Conservation (phyloP, 1,140 invertebrate genomes). For the Hermatobates lingyangjiaoensis region DNA sequence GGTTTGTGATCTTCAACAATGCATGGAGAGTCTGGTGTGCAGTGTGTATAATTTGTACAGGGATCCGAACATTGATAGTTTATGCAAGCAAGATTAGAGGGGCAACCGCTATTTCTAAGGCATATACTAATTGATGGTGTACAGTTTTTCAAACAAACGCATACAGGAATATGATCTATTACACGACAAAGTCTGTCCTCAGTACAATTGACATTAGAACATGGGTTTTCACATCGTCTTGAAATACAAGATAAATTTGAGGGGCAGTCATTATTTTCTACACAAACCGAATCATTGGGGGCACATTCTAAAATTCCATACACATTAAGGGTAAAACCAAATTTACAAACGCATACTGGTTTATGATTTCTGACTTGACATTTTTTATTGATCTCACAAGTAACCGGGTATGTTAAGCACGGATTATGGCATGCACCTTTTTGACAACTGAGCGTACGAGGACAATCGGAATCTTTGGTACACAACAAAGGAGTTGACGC, state of each 20-base stretch:
- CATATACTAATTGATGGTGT: constrained; percentile 70
- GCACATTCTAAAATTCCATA: constrained; percentile 64
- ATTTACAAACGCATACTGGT: constrained; percentile 71
- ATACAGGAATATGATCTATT: constrained; percentile 62
- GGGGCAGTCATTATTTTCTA: constrained; percentile 61
- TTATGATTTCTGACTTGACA: constrained; percentile 71
- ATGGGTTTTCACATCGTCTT: constrained; percentile 67
- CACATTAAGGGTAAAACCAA: constrained; percentile 69
- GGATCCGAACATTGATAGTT: constrained; percentile 80
- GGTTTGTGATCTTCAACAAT: constrained; percentile 81
- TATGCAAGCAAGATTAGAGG: constrained; percentile 59
- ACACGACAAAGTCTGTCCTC: constrained; percentile 66
- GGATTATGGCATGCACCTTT: constrained; percentile 59
- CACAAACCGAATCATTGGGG: constrained; percentile 55
- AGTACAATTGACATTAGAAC: constrained; percentile 45
- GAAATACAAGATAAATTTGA: constrained; percentile 65
- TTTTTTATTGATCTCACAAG: constrained; percentile 58
- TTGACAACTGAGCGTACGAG: constrained; percentile 52
- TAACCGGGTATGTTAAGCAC: constrained; percentile 35
- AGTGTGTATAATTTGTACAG: constrained; percentile 55
- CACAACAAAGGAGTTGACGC: constrained; percentile 6
- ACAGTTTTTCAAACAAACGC: constrained; percentile 71
- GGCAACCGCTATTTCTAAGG: constrained; percentile 70
- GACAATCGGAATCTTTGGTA: constrained; percentile 44
- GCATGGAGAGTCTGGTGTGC: constrained; percentile 63